phyloP scores from a whole-genome alignment of 2,797 vertebrate species.

The Amblyraja radiata region DNA sequence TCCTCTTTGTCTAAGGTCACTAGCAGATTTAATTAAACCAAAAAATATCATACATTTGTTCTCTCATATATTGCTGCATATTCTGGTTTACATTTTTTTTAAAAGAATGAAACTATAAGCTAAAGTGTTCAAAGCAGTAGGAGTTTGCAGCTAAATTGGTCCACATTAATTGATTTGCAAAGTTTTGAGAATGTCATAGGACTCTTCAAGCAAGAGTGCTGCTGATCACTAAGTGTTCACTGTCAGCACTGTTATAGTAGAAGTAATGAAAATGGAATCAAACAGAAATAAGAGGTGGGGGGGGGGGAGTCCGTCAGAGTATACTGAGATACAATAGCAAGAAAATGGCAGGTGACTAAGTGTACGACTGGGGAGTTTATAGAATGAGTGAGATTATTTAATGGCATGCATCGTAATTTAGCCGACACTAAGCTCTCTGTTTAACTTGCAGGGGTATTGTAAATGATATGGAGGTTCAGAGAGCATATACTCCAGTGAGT shows the following conservation, averaged over 20 bases:
- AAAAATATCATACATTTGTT: not conserved
- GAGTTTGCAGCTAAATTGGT: not conserved
- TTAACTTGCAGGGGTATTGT: slow-evolving; percentile 54
- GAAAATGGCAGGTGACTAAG: not conserved
- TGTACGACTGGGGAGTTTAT: not conserved
- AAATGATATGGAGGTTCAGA: slow-evolving; percentile 61
- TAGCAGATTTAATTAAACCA: not conserved
- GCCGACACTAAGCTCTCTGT: not conserved
- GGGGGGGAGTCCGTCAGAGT: not conserved
- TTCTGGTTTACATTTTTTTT: not conserved
- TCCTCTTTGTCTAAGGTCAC: not conserved
- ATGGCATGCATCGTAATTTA: not conserved
- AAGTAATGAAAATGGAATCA: not conserved
- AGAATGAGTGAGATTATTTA: not conserved
- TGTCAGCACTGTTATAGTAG: not conserved
- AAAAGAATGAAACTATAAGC: not conserved
- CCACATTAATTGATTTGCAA: not conserved
- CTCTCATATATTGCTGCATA: not conserved
- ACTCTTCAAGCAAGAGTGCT: not conserved
- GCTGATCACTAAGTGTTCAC: not conserved
- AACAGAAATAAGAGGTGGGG: not conserved
- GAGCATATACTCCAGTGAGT: slow-evolving; percentile 65
- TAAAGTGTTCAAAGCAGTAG: not conserved
- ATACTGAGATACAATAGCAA: not conserved
- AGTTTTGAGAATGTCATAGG: not conserved